Conservation (phyloP, 2,113 vertebrate genomes). For the Helogale parvula region DNA sequence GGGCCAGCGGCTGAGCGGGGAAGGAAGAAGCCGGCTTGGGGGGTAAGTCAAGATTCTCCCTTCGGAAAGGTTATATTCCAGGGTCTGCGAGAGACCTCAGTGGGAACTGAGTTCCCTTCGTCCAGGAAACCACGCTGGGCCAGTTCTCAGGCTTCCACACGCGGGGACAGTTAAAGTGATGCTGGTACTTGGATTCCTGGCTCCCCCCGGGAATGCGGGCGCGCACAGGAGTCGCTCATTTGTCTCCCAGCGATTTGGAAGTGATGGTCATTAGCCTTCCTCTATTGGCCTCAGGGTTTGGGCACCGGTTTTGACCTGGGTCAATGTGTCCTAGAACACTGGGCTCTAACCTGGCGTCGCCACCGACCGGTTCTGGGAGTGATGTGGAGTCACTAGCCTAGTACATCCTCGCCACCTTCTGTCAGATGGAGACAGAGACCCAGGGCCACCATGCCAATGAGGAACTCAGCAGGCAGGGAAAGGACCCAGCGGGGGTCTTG, state of each 20-base stretch:
- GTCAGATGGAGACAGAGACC: not conserved
- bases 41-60: not conserved
- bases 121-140: not conserved
- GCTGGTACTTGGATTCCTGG: not conserved
- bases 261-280: not conserved
- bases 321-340: not conserved
- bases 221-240: accelerated
- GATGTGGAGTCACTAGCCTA: not conserved
- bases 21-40: not conserved
- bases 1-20: not conserved
- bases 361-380: not conserved
- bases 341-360: not conserved
- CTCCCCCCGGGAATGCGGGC: not conserved
- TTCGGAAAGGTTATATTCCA: not conserved
- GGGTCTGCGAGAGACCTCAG: accelerated
- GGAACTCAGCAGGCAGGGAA: not conserved
- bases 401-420: not conserved
- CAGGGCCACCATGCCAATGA: not conserved
- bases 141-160: not conserved
- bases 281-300: no score
- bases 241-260: not conserved
- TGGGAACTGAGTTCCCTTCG: accelerated
- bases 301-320: not conserved
- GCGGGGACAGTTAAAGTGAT: not conserved
- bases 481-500: not conserved